Percentiles rank a stretch among this genome's conserved stretches.
Conservation (phyloP, 2,888 invertebrate genomes). For the Drosophila ezoana region DNA sequence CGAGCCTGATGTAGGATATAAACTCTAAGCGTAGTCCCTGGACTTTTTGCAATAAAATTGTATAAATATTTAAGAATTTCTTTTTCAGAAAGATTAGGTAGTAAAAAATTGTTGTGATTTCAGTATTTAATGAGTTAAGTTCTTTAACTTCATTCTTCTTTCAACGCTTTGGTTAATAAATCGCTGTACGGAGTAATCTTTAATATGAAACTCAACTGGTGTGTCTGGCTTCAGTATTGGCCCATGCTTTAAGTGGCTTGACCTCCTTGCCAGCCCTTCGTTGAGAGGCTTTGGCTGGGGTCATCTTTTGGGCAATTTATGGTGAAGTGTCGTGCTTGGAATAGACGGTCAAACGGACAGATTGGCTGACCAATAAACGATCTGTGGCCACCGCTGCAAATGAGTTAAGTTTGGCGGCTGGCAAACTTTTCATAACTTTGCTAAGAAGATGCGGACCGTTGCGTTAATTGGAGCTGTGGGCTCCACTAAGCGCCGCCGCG, state of each 20-base stretch:
- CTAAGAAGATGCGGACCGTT: conserved; percentile 51
- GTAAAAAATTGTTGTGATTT: no score
- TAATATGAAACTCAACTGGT: no score
- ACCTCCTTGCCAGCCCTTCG: not conserved
- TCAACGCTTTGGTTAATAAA: no score
- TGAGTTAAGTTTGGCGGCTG: conserved; percentile 72
- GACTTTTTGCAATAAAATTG: not conserved
- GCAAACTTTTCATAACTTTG: conserved; percentile 69
- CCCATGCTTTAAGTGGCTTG: conserved; percentile 6
- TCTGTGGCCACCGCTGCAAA: conserved; percentile 66
- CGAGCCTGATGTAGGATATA: not conserved
- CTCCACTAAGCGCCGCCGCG: conserved; percentile 50
- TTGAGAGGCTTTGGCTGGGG: not conserved
- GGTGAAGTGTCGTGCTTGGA: conserved; percentile 10
- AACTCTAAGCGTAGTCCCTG: conserved; percentile 6
- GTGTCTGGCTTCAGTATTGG: no score
- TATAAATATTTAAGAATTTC: no score
- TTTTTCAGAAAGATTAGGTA: no score
- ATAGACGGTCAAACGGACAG: conserved; percentile 6
- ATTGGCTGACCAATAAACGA: conserved; percentile 55
- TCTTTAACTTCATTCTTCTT: not conserved
- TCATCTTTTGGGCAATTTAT: conserved; percentile 17
- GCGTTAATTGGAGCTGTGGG: conserved; percentile 69
- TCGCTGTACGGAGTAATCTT: no score
- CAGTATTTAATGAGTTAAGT: not conserved